Evolutionary conservation across 2,797 vertebrate genomes (phyloP), one percentile per base, ranked within the genome.

Genomic region (Eulemur albifrons): DNA sequence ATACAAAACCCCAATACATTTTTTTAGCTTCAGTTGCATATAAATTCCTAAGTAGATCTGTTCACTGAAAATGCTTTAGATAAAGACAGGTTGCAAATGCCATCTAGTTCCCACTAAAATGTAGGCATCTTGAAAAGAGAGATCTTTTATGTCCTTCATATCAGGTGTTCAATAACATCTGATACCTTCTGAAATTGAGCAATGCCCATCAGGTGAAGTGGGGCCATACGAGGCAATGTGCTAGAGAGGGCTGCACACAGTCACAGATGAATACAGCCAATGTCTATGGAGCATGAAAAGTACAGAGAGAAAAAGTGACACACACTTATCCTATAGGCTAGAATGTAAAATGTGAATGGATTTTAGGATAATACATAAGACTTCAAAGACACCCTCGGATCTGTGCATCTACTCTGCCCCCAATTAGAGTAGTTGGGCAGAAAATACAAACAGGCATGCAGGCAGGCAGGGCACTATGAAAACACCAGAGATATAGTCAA

Each of bases 41-140:
- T 80, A 92, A 92, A 95, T 92, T 81, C 59, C 7, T 73, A 77
- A 90, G 35, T 18, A 90, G 8, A 81, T 85, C 15, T 76, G n/a
- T 35, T 88, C 14, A 73, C 6, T 57, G 69, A 32, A 89, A 93
- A 83, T 72, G 57, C 52, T 89, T 90, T 70, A 93, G 52, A 43
- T 10, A 72, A 76, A 79, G 43, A 69, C 4, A 93, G 73, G 43
- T 13, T 35, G 6, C 27, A 92, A 69, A 38, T 82, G 93, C 13
- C 35, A 94, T 6, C 38, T 52, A 72, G 63, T 9, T 84, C 59
- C 79, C 92, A 94, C 25, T 82, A 76, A 87, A 90, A 79, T 15
- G 25, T 3, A 90, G 57, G 23, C 43, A 80, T 35, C 12, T 82
- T 83, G 57, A 57, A 11, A 76, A 84, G 20, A 80, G 18, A 72